Percentiles rank a stretch among this genome's conserved stretches.
phyloP scores from a whole-genome alignment of 2,888 invertebrate genomes.

The Mesochorus sp. region DNA sequence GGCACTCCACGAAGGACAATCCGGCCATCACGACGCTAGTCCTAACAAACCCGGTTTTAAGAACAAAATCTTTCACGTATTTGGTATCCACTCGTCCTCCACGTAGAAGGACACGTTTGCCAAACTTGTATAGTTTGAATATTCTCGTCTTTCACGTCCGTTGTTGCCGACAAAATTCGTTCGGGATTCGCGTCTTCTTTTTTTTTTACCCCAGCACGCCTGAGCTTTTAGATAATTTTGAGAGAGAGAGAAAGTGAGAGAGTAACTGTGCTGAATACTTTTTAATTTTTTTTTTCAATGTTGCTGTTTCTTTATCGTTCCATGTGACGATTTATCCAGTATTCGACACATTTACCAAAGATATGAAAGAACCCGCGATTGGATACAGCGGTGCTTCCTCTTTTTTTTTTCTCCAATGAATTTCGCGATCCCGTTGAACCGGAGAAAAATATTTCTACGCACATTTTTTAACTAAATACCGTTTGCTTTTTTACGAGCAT shows the following conservation, averaged over 20 bases:
- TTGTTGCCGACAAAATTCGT: slow-evolving; percentile 1
- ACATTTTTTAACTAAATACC: not conserved
- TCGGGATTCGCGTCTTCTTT: slow-evolving; percentile 19
- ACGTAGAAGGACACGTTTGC: slow-evolving; percentile 76
- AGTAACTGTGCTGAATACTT: slow-evolving; percentile 64
- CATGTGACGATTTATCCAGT: slow-evolving; percentile 39
- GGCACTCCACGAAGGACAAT: slow-evolving; percentile 86
- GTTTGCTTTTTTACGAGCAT: slow-evolving; percentile 24
- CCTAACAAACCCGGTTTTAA: slow-evolving; percentile 90
- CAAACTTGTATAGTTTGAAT: not conserved
- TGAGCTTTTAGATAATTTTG: slow-evolving; percentile 1
- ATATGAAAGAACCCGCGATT: slow-evolving; percentile 37
- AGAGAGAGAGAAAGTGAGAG: slow-evolving; percentile 9
- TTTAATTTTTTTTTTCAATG: slow-evolving; percentile 24
- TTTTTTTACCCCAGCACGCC: not conserved
- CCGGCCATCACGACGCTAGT: slow-evolving; percentile 81
- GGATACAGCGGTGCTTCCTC: slow-evolving; percentile 30
- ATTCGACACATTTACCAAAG: slow-evolving; percentile 64
- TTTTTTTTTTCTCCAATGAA: not conserved
- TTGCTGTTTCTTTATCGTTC: slow-evolving; percentile 31
- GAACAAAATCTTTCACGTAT: slow-evolving; percentile 93
- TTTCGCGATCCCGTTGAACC: not conserved
- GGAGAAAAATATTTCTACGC: not conserved
- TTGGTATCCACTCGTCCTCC: slow-evolving; percentile 90
- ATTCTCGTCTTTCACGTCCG: not conserved